Percentiles rank a stretch among this genome's conserved stretches.
phyloP scores from a whole-genome alignment of 1,140 invertebrate genomes.

The Theocolax elegans region DNA sequence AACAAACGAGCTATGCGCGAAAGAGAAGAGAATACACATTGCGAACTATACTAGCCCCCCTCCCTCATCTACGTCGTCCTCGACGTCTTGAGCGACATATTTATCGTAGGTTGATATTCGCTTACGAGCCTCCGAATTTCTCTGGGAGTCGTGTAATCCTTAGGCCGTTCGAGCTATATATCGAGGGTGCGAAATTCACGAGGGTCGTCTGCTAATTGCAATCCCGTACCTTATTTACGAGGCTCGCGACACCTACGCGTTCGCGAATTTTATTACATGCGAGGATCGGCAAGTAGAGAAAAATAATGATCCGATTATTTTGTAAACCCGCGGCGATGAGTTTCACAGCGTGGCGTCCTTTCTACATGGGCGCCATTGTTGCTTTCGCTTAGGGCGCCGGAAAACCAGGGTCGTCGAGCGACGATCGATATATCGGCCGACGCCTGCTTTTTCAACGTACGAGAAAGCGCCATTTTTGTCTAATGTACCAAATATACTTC shows the following conservation, averaged over 20 bases:
- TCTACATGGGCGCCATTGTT: slow-evolving; percentile 23
- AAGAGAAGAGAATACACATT: slow-evolving; percentile 6
- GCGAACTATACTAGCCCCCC: too few species aligned
- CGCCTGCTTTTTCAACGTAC: background rate
- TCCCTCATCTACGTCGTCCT: too few species aligned
- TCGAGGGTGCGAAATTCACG: background rate
- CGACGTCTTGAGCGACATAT: too few species aligned
- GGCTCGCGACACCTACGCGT: background rate
- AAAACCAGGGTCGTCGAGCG: background rate
- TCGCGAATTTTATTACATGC: too few species aligned
- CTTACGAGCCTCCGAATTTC: slow-evolving; percentile 10
- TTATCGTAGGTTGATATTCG: slow-evolving; percentile 34
- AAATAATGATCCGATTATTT: too few species aligned
- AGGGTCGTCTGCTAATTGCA: background rate
- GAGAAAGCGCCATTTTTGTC: background rate
- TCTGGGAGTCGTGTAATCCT: too few species aligned
- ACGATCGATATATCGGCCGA: slow-evolving; percentile 15
- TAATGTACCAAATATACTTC: background rate
- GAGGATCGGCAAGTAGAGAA: background rate
- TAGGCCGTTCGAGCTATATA: too few species aligned
- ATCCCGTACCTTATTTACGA: background rate
- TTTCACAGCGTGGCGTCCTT: too few species aligned
- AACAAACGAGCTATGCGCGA: slow-evolving; percentile 1
- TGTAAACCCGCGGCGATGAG: too few species aligned
- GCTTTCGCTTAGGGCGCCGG: background rate